Evolutionary conservation across 2,113 vertebrate genomes (phyloP).

Genomic region (Sceloporus undulatus): DNA sequence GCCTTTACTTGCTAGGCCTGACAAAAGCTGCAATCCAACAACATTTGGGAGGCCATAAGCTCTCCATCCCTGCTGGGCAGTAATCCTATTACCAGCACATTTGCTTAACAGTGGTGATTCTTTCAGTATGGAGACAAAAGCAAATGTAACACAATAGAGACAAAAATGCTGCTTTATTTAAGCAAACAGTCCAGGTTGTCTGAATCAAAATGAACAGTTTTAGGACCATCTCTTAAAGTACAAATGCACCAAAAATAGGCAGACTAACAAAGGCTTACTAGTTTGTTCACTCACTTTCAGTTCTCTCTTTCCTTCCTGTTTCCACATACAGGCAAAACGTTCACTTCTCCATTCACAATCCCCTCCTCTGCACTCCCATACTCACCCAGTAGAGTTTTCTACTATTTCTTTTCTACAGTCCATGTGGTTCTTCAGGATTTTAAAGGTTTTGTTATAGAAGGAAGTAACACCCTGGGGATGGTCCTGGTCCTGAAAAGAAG

Average conservation of each 20-base stretch:
- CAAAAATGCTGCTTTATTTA: constrained; percentile 44
- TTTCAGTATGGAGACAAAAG: constrained; percentile 12
- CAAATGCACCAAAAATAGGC: constrained; percentile 33
- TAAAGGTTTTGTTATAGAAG: neutral
- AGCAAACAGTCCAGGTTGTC: constrained; percentile 46
- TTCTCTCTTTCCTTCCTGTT: constrained; percentile 54
- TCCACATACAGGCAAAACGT: neutral
- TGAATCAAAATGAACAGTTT: constrained; percentile 61
- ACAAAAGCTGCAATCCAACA: neutral
- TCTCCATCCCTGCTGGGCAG: neutral
- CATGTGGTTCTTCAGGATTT: neutral
- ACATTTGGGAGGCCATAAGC: neutral
- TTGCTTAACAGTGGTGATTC: constrained; percentile 60
- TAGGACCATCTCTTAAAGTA: constrained; percentile 29
- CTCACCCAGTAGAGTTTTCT: neutral
- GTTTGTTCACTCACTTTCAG: constrained; percentile 42
- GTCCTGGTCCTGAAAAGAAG: neutral
- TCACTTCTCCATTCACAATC: neutral
- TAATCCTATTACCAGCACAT: constrained; percentile 39
- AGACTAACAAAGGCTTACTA: constrained; percentile 26
- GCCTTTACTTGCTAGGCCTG: neutral
- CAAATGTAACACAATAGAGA: constrained; percentile 33
- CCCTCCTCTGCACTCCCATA: neutral
- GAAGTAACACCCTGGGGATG: neutral
- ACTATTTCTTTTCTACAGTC: neutral